Base-by-base conservation (phyloP, 2,888 invertebrate genomes). In the Epirrhoe alternata region DNA sequence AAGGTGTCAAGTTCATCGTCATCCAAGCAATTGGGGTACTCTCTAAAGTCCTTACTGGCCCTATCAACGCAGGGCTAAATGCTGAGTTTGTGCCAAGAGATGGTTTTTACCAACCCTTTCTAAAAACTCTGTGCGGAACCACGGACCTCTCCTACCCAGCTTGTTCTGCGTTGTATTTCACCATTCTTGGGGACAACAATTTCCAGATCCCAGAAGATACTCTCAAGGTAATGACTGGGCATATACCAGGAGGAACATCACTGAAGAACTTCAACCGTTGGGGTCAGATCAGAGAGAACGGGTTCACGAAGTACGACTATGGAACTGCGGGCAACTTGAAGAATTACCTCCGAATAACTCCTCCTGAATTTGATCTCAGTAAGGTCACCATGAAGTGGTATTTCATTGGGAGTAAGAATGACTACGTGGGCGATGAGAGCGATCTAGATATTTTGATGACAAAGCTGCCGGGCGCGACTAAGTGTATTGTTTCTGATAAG, bases 171-270 rank as follows among this genome's bases (percentile, higher is more conserved):
- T 1, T 74, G 0, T 47, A 78, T 7, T 82, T 82, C n/a, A 67
- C 76, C n/a, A 31, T 69, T 4, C 67, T 83, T 5, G 83, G 82
- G 1, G 77, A 78, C 50, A 74, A 83, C 47, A 7, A 60, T 2
- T 81, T 65, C 53, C 77, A 81, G 56, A 78, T 83, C 4, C 71
- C 77, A 0, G 10, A 59, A 0, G 72, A 78, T 0, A 72, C 77
- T 0, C 42, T 82, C 1, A 71, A 71, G 12, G 78, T 78, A 6
- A 16, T 81, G 1, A 69, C 70, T 4, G 80, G 79, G 0, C 84
- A 82, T 54, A 16, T 70, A 6, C 83, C 81, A 4, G 62, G 74
- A 16, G 84, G 84, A 0, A 81, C 80, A 4, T 84, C 84, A 5
- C 45, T 78, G 5, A 77, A 75, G 45, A 76, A 77, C 61, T 77